These are phyloP conservation scores for Drosophila paramelanica DNA, from an alignment of 2,888 invertebrate genomes.

Conservation along the genomic window DNA sequence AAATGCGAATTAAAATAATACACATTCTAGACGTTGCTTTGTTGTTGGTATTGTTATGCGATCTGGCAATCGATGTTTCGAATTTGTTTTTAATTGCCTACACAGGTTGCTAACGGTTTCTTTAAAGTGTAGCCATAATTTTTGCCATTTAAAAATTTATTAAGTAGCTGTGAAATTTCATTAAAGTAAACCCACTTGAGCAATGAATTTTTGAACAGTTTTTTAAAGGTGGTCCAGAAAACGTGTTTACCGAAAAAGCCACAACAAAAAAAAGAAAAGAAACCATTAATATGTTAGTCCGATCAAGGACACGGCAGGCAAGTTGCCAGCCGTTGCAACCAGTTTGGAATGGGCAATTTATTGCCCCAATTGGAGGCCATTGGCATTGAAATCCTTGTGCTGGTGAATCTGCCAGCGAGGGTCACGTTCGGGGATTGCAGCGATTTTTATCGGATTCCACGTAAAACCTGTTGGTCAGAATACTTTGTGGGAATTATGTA, in stretches of 20 bases:
- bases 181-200: constrained; percentile 20
- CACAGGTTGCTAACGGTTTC: constrained; percentile 54
- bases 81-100: constrained; percentile 23
- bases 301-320: constrained; percentile 66
- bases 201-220: constrained; percentile 1
- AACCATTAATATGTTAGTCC: constrained; percentile 63
- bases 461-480: constrained; percentile 71
- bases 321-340: constrained; percentile 40
- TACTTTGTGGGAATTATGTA: constrained; percentile 67
- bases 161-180: constrained; percentile 60
- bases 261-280: constrained; percentile 38
- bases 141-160: constrained; percentile 52
- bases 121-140: constrained; percentile 21
- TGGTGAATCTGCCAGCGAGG: constrained; percentile 51
- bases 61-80: constrained; percentile 2
- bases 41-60: constrained; percentile 11
- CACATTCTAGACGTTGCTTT: constrained; percentile 26
- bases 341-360: constrained; percentile 67
- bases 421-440: constrained; percentile 45
- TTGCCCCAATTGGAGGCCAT: constrained; percentile 71
- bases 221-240: constrained; percentile 44
- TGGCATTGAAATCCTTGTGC: constrained; percentile 75
- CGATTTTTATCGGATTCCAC: constrained; percentile 51
- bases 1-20: neutral
- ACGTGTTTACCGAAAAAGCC: constrained; percentile 51